Base-by-base conservation (phyloP, 92 coral and sea anemone genomes). In the Porites cylindrica region DNA sequence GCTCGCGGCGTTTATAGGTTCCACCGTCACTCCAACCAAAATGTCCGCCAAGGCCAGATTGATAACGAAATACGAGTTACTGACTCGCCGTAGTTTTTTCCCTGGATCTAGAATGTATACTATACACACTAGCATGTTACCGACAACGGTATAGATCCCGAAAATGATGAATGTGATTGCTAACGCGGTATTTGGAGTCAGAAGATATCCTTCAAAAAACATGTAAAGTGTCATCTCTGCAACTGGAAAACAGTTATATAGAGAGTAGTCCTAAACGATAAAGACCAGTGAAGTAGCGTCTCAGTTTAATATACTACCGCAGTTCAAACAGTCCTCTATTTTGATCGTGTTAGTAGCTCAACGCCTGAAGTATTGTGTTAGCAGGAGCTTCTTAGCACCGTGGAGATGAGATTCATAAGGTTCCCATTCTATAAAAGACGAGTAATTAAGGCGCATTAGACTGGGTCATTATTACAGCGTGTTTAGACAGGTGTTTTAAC, bases 1-100 rank as follows among this genome's bases (percentile, higher is more conserved):
- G 10, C 94, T 85, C 3, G 98, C 78, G 7, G 96, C 98, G 69
- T 93, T 94, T 77, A 94, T 78, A 4, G 98, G 98, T 13, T 94
- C 98, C 0, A 94, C 98, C 8, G 94, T 88, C 51, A 94, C 71
- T 1, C 98, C 98, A 56, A 94, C 98, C 26, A 94, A 74, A 69
- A 94, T 93, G 70, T 94, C 98, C 3, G 98, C 98, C 59, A 93
- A 81, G 56, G 96, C 88, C 62, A 94, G 70, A 65, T 88, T 94
- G 69, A 93, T 72, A 26, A 94, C 96, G 72, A 93, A 94, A 87
- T 88, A 85, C 60, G 86, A 82, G 86, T 94, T 94, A 4, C 96
- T 90, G 17, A 91, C 92, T 1, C 96, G 94, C 59, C 96, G 84
- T 38, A 94, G 79, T 29, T 92, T 90, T 71, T 88, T 93, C 7